Base-by-base conservation (phyloP, 2,113 vertebrate species). In the Pollimyrus isidori region DNA sequence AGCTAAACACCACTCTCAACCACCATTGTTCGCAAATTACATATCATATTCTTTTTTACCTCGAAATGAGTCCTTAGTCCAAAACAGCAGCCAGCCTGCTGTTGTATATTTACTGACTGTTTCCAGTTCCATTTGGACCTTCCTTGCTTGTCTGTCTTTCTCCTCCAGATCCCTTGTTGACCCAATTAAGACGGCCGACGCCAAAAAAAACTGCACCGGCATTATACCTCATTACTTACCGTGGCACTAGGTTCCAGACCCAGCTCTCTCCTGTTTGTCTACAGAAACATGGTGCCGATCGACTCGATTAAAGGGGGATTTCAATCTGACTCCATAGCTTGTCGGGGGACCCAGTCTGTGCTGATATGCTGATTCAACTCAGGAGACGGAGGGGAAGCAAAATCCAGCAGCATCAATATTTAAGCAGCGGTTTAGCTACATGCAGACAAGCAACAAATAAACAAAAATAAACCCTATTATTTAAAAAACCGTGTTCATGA, bases 261-360 rank as follows among this genome's bases (percentile, higher is more conserved):
- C 19, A 1, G 7, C n/a, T 69, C 62, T 69, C 62, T 69, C 2
- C 62, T 69, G 62, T 69, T 30, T 30, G 62, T 69, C 62, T 69
- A 30, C 26, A 69, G 10, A 30, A 69, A 30, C 62, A 30, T 30
- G 62, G n/a, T 0, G 10, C 62, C 1, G 62, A 30, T 30, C 4
- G 62, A 30, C 62, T 30, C 26, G 26, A 69, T 69, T 69, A 69
- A 69, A 69, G 62, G n/a, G 62, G 62, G 87, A 90, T 53, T 90
- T 86, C 87, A 92, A 90, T 88, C 85, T 91, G 91, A 89, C 88
- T 90, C 19, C 90, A 92, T 90, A 86, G 90, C 90, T 92, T 93
- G 94, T 93, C 93, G 92, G 92, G 94, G 93, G 92, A 92, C 90
- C 91, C 91, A 92, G 93, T 94, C 86, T 94, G 92, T 93, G 91